phyloP scores from a whole-genome alignment of 2,113 vertebrate genomes.

The Callipepla squamata region DNA sequence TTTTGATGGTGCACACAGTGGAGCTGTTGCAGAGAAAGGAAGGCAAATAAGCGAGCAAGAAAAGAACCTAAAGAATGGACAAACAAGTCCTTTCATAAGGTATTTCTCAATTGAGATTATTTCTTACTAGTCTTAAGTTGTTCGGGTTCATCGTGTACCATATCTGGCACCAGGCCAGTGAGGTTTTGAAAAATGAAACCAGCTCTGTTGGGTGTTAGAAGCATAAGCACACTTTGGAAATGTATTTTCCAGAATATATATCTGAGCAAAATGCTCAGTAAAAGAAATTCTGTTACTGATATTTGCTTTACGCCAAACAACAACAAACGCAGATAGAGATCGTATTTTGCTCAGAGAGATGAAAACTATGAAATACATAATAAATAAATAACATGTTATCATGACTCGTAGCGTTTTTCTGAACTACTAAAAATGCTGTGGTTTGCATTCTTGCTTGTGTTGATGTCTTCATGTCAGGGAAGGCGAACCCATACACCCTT shows the following conservation, averaged over 20 bases:
- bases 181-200: background rate
- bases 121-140: background rate
- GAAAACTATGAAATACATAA: background rate
- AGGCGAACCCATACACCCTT: background rate
- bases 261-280: background rate
- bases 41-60: conserved; percentile 13
- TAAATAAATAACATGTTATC: background rate
- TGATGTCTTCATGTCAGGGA: background rate
- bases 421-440: background rate
- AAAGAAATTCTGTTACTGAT: background rate
- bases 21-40: conserved; percentile 27
- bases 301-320: background rate
- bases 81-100: conserved; percentile 52
- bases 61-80: conserved; percentile 35
- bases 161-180: background rate
- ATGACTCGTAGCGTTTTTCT: background rate
- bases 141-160: background rate
- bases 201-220: background rate
- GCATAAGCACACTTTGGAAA: background rate
- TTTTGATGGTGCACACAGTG: conserved; percentile 21
- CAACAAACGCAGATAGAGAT: background rate
- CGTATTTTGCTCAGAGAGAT: background rate
- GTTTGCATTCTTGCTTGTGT: background rate
- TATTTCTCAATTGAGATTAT: conserved; percentile 37
- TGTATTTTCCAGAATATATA: background rate